Evolutionary conservation across 30 jellyfish, hydroid and myxozoan species (phyloP), one percentile per base, ranked within the genome.

Genomic region (Sanderia malayensis): DNA sequence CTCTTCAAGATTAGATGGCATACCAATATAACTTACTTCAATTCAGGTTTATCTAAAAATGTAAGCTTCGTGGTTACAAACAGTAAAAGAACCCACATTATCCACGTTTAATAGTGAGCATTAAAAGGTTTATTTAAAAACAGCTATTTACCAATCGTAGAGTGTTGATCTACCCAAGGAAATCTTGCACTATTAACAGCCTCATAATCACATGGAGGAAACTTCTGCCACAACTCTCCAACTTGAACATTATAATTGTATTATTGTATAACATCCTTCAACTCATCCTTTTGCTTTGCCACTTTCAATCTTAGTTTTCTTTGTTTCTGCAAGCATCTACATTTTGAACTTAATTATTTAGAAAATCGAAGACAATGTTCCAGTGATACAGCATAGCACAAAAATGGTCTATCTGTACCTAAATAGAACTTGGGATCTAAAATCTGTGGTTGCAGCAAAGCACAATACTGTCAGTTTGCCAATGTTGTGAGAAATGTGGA

Each of bases 401-500:
- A n/a, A n/a, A n/a, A n/a, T n/a, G n/a, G n/a, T n/a, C n/a, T 9
- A 47, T 24, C 22, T 4, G 62, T 47, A 24, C 19, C 19, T 9
- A 9, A 47, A 27, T 1, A 27, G 4, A 8, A 0, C 19, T 47
- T 27, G 22, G 62, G n/a, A n/a, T n/a, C n/a, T n/a, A n/a, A n/a
- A n/a, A n/a, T n/a, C n/a, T n/a, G n/a, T n/a, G n/a, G n/a, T 13
- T 37, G 52, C 52, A 4, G 6, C 52, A 37, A 37, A 37, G 52
- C 52, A 37, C 13, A 13, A 4, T 58, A 58, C 70, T 58, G 70
- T 58, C 13, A 58, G 45, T 58, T 32, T 58, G 20, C 70, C 70
- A 19, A 58, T 58, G 32, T 58, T 58, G 41, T 58, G 29, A 32
- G 70, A 58, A 58, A 58, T 58, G 70, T 58, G 70, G 13, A 58